Evolutionary conservation across 2,797 vertebrate genomes (phyloP).

Genomic region (Paratrypauchen microcephalus): DNA sequence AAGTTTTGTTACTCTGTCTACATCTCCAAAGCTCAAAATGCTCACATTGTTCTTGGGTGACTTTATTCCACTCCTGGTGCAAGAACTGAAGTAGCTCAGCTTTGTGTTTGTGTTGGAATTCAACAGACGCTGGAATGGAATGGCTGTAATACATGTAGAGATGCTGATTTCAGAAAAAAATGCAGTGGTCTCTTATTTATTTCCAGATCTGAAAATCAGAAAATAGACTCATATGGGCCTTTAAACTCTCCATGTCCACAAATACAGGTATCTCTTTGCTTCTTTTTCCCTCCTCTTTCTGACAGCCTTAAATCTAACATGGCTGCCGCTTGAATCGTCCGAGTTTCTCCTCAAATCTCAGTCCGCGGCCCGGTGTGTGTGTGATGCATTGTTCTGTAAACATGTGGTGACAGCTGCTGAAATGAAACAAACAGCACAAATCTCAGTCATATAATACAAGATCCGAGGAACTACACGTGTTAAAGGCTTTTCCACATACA

Average conservation of each 20-base stretch:
- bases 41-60: too few relatives aligned
- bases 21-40: too few relatives aligned
- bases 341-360: neutral
- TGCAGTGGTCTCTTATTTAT: too few relatives aligned
- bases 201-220: too few relatives aligned
- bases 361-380: neutral
- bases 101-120: too few relatives aligned
- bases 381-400: slow-evolving; percentile 14
- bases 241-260: neutral
- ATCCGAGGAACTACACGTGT: neutral
- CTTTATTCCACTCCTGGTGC: too few relatives aligned
- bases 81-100: too few relatives aligned
- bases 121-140: too few relatives aligned
- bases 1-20: too few relatives aligned
- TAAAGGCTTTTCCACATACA: neutral
- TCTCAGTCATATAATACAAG: neutral
- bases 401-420: slow-evolving; percentile 23
- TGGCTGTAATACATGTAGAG: too few relatives aligned
- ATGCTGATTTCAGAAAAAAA: too few relatives aligned
- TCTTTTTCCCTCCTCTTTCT: neutral
- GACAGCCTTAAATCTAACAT: neutral
- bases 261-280: neutral
- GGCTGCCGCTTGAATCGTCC: neutral
- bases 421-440: slow-evolving; percentile 29
- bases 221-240: too few relatives aligned